Evolutionary conservation across 2,888 invertebrate species (phyloP), one percentile per base, ranked within the genome.

Genomic region (Diabrotica balteata): DNA sequence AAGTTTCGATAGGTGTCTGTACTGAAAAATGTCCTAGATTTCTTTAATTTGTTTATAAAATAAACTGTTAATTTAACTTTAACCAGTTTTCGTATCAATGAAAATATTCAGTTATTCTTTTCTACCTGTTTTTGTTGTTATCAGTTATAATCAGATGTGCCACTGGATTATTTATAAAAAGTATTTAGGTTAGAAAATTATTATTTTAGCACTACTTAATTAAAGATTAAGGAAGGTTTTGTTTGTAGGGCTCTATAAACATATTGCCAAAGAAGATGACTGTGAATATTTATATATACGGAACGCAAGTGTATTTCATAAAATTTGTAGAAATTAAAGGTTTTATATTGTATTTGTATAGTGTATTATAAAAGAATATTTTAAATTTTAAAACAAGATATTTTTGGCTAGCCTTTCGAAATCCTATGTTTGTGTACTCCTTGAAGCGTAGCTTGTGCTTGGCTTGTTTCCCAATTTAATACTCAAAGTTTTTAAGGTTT

Each of bases 201-300:
- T 51, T 44, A 50, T 55, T 60, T 51, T 50, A 51, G n/a, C 51
- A n/a, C 52, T 52, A 32, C 32, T 32, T 32, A 32, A 32, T 32
- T 32, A 2, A 4, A 32, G 4, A 32, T 32, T 32, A 32, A 32
- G 32, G 32, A 7, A 7, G 43, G 68, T 74, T 73, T 72, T 69
- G 70, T 72, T 71, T 72, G 71, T 75, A 71, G 70, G 75, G 77
- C 77, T 77, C 70, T 75, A 76, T 74, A 76, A 79, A 79, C 76
- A 79, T 80, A 77, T 81, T 82, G 82, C 82, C 82, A 83, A 83
- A 82, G 79, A 80, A 80, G 73, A 82, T 83, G 83, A 83, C 82
- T 83, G 83, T 82, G 82, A 83, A 82, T 81, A 80, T 80, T 80
- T 81, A 78, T 80, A 80, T 64, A 63, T 66, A 65, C 63, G 53